Conservation (phyloP, 2,113 vertebrate species). For the Rhipidura dahli region DNA sequence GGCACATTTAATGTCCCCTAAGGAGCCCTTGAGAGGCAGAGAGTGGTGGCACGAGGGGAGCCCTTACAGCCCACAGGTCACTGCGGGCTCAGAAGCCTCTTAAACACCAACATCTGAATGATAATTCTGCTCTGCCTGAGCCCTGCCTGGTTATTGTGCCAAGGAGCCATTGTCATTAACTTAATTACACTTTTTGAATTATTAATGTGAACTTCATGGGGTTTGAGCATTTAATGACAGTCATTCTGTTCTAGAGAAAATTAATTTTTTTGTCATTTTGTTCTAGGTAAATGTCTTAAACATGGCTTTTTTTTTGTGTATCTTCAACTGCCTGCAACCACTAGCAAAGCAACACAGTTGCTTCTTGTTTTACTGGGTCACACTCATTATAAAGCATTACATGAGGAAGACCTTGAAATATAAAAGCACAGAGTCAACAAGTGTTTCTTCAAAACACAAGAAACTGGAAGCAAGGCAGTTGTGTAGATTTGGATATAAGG, state of each 20-base stretch:
- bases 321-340: neutral
- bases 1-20: neutral
- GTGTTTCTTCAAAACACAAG: neutral
- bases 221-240: neutral
- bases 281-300: neutral
- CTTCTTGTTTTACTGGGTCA: neutral
- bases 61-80: neutral
- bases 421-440: neutral
- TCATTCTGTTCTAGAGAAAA: neutral
- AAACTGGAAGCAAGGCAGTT: neutral
- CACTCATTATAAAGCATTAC: neutral
- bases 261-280: neutral
- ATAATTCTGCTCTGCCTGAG: neutral
- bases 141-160: neutral
- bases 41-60: neutral
- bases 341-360: neutral
- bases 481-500: neutral
- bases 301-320: neutral
- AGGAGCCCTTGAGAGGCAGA: neutral
- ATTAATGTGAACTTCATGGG: neutral
- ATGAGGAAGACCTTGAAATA: neutral
- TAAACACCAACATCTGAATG: neutral
- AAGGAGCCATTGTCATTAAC: neutral
- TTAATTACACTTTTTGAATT: neutral
- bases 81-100: neutral